These are phyloP conservation scores for Pegoplata infirma DNA, from an alignment of 2,888 invertebrate genomes.

Conservation along the genomic window DNA sequence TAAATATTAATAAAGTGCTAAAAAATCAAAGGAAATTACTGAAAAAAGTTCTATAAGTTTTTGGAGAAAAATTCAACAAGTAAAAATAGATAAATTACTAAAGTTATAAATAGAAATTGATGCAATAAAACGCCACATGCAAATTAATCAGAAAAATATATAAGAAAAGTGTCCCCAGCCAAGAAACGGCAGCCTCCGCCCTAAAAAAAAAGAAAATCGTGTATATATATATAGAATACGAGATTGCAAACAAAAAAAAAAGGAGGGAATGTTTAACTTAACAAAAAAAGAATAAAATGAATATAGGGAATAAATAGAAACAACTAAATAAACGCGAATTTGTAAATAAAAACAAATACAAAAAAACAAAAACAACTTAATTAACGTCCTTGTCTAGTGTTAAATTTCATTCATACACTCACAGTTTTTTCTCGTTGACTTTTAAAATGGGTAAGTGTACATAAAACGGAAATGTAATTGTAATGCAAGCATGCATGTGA, in stretches of 20 bases:
- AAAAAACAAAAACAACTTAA: slow-evolving; percentile 33
- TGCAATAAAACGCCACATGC: slow-evolving; percentile 42
- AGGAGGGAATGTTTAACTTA: slow-evolving; percentile 44
- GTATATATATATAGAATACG: slow-evolving; percentile 29
- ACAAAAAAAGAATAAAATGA: slow-evolving; percentile 9
- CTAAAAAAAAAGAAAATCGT: slow-evolving; percentile 50
- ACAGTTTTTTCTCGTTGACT: slow-evolving; percentile 33
- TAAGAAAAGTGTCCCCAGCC: slow-evolving; percentile 50
- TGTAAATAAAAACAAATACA: slow-evolving; percentile 53
- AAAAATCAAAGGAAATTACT: neutral
- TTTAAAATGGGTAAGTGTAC: slow-evolving; percentile 57
- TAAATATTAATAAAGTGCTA: slow-evolving; percentile 1
- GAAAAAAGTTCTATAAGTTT: neutral
- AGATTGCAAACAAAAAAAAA: slow-evolving; percentile 40
- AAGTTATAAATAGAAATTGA: slow-evolving; percentile 57
- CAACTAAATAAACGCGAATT: slow-evolving; percentile 30
- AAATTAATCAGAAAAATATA: slow-evolving; percentile 20
- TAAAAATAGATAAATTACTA: slow-evolving; percentile 21
- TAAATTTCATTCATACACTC: slow-evolving; percentile 46
- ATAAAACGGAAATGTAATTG: slow-evolving; percentile 26
- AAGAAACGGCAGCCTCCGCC: slow-evolving; percentile 61
- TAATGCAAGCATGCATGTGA: slow-evolving; percentile 2
- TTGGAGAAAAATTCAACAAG: slow-evolving; percentile 45
- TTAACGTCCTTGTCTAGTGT: slow-evolving; percentile 54
- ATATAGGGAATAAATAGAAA: neutral